These are phyloP conservation scores for Nannoperca obscura DNA, from an alignment of 2,797 vertebrate species.

Conservation along the genomic window DNA sequence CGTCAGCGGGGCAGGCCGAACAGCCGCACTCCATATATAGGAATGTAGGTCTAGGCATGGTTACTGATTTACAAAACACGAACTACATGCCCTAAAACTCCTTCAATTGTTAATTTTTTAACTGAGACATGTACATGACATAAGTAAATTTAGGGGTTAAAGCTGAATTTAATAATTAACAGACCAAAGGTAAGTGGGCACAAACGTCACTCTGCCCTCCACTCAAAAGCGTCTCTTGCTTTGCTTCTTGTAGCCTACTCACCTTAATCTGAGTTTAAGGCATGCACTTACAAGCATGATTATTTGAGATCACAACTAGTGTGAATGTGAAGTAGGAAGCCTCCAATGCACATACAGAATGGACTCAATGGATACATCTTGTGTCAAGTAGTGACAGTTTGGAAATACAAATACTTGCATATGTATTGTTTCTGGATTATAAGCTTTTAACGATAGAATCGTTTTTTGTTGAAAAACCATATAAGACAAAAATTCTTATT, in stretches of 20 bases:
- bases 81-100: neutral
- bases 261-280: neutral
- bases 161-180: neutral
- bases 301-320: neutral
- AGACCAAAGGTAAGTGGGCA: neutral
- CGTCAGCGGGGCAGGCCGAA: neutral
- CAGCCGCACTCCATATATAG: constrained; percentile 67
- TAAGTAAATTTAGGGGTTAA: neutral
- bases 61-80: neutral
- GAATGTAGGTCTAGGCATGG: constrained; percentile 24
- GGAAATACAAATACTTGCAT: neutral
- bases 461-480: neutral
- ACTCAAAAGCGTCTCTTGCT: neutral
- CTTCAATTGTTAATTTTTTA: neutral
- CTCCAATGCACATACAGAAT: neutral
- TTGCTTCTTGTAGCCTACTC: neutral
- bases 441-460: neutral
- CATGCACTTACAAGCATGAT: neutral
- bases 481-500: neutral
- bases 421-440: neutral
- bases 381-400: neutral
- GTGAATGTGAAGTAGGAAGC: neutral
- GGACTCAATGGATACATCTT: neutral
- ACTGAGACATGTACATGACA: neutral
- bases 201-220: neutral